Base-by-base conservation (phyloP, 2,797 vertebrate genomes). In the Anabas testudineus region DNA sequence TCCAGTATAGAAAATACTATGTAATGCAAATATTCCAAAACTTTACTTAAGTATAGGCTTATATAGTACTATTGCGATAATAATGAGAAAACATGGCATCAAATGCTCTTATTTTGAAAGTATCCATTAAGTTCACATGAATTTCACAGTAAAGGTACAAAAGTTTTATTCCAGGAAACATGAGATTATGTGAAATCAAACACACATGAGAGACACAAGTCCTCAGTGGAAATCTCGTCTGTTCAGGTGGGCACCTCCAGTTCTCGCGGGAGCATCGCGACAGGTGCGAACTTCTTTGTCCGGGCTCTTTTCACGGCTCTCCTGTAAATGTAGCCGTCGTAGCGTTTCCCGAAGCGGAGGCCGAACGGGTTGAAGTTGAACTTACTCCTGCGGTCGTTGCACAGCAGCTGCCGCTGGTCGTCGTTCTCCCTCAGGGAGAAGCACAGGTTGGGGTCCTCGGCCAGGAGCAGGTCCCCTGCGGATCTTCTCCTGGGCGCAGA, bases 331-430 rank as follows among this genome's bases (percentile, higher is more conserved):
- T 60, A 66, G 28, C 54, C 37, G 8, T 64, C 61, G 18, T 84
- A 78, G 15, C 94, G 90, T 56, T 95, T 96, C 22, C 94, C 95
- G 16, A 96, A 96, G 63, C 94, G 93, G 7, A 95, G 92, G 55
- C 94, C 92, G 18, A 95, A 96, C 1, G 95, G 93, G 80, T 96
- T 96, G 85, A 92, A 91, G 89, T 95, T 96, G 85, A 96, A 95
- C 21, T 92, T 93, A 21, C 91, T 94, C 66, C 94, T 84, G 1
- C 92, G 92, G 46, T 94, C 90, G 28, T 89, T 91, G 81, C 94
- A 96, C 41, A 93, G 86, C 1, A 94, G 88, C 58, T 91, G 91
- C 51, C 80, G 87, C 66, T 92, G 90, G 2, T 85, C 85, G 0
- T 91, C 85, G 0, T 88, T 91, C 62, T 94, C 89, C 12, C 91